A percentile compares a stretch with the other conserved stretches of the same genome.
These are phyloP conservation scores for Gambusia holbrooki DNA, from an alignment of 2,113 vertebrate species.

Conservation along the genomic window DNA sequence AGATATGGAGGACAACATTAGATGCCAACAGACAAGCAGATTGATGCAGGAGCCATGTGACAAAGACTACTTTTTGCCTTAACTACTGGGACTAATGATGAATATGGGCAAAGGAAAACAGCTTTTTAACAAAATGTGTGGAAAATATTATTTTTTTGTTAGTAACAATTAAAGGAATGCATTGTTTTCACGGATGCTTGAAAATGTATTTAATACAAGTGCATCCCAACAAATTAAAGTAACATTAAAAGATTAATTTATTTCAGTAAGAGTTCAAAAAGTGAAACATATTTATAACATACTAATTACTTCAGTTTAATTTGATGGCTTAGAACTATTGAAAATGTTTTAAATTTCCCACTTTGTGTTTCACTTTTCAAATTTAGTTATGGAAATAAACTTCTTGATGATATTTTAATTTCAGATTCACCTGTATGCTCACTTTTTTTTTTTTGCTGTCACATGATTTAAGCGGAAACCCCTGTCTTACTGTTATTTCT, in stretches of 20 bases:
- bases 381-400: neutral
- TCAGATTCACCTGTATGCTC: neutral
- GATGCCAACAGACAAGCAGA: slow-evolving; percentile 36
- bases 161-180: slow-evolving; percentile 34
- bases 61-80: slow-evolving; percentile 62
- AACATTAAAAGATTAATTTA: neutral
- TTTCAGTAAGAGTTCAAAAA: neutral
- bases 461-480: slow-evolving; percentile 10
- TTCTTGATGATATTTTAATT: neutral
- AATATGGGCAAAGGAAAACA: slow-evolving; percentile 24
- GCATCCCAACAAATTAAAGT: neutral
- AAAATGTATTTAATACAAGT: slow-evolving; percentile 4
- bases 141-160: slow-evolving; percentile 25
- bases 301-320: neutral
- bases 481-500: slow-evolving; percentile 10
- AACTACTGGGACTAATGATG: slow-evolving; percentile 57
- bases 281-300: neutral
- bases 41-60: neutral
- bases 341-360: neutral
- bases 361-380: neutral
- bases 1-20: slow-evolving; percentile 28
- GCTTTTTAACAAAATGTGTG: slow-evolving; percentile 23
- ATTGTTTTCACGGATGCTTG: slow-evolving; percentile 10
- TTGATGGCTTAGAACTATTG: neutral
- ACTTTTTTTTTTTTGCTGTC: neutral